These are phyloP conservation scores for Podarcis lilfordi DNA, from an alignment of 2,797 vertebrate species.

Conservation along the genomic window DNA sequence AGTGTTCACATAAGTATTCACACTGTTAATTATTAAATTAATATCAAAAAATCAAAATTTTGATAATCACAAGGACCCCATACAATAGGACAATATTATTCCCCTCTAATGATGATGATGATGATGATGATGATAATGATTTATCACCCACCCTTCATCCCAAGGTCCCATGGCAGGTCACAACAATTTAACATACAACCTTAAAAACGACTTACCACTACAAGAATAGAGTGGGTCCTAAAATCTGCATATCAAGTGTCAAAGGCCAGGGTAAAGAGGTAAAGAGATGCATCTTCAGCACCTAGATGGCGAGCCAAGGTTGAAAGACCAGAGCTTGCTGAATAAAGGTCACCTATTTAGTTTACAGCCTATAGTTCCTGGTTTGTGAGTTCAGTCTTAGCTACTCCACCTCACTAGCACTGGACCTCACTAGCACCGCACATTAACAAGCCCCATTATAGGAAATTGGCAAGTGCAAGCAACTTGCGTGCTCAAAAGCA, in stretches of 20 bases:
- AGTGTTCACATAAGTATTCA: neutral
- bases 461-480: neutral
- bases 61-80: neutral
- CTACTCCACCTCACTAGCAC: neutral
- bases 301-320: neutral
- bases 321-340: neutral
- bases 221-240: no score
- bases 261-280: no score
- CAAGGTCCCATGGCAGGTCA: no score
- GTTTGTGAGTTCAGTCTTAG: neutral
- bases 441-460: neutral
- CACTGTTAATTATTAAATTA: neutral
- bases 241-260: no score
- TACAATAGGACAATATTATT: neutral
- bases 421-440: neutral
- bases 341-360: neutral
- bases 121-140: no score
- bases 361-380: neutral
- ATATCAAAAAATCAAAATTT: neutral
- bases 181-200: no score
- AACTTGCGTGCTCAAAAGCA: neutral
- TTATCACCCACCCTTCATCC: no score
- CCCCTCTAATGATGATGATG: neutral
- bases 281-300: no score
- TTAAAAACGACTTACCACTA: no score